Percentiles rank a stretch among this genome's conserved stretches.
These are phyloP conservation scores for Lepidonotus clava DNA, from an alignment of 2,888 invertebrate genomes.

Conservation along the genomic window DNA sequence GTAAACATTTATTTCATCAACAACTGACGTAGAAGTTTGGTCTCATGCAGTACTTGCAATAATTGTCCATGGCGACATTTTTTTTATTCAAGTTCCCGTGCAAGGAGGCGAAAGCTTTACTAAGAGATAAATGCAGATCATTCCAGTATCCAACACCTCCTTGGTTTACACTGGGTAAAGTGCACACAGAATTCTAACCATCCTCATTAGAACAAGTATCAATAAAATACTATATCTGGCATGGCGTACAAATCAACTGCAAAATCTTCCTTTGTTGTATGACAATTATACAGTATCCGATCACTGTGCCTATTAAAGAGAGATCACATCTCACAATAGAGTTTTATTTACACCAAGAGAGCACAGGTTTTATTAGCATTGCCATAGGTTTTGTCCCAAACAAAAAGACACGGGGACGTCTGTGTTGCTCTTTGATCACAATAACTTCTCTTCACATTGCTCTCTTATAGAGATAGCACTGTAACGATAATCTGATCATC, in stretches of 20 bases:
- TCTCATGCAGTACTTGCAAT: not conserved
- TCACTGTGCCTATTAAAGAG: too few species aligned
- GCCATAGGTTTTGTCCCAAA: not conserved
- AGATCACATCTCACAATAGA: too few species aligned
- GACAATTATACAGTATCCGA: not conserved
- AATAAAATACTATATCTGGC: not conserved
- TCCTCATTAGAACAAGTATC: not conserved
- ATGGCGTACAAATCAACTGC: not conserved
- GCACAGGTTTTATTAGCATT: too few species aligned
- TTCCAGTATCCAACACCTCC: too few species aligned
- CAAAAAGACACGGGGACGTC: not conserved
- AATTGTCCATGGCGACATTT: not conserved
- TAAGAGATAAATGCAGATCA: too few species aligned
- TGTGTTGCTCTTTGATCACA: not conserved
- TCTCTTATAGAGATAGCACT: too few species aligned
- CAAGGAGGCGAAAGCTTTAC: not conserved
- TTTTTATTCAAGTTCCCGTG: not conserved
- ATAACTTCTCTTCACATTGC: too few species aligned
- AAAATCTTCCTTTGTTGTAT: not conserved
- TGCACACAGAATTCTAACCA: not conserved
- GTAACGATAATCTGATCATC: too few species aligned
- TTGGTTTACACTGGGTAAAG: too few species aligned
- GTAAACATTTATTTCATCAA: not conserved
- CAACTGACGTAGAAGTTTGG: not conserved
- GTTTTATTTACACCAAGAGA: too few species aligned